A percentile compares a stretch with the other conserved stretches of the same genome.
These are phyloP conservation scores for Drosophila paulistorum DNA, from an alignment of 1,140 invertebrate genomes.

Conservation along the genomic window DNA sequence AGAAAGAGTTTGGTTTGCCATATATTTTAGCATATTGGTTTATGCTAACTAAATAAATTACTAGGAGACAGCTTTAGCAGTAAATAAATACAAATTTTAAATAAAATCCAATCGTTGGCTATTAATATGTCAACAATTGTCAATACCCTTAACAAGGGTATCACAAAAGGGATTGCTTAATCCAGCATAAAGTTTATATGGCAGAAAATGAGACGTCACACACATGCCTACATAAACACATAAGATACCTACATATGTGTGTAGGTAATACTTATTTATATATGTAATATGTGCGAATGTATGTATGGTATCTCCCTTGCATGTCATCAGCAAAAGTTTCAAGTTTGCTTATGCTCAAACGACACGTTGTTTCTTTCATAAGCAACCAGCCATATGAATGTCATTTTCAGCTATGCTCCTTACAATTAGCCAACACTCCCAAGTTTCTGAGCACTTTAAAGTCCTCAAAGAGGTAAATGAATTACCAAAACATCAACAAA, in stretches of 20 bases:
- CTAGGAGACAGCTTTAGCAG: no score
- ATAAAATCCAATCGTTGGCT: neutral
- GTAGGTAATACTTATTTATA: neutral
- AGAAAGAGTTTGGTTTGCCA: neutral
- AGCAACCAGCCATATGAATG: conserved; percentile 14
- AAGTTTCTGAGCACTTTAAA: neutral
- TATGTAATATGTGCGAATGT: neutral
- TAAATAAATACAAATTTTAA: no score
- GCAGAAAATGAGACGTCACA: conserved; percentile 75
- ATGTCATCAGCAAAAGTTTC: conserved; percentile 31
- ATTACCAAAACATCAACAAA: neutral
- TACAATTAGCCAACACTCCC: neutral
- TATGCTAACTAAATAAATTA: neutral
- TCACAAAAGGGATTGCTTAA: conserved; percentile 34
- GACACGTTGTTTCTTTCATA: conserved; percentile 30
- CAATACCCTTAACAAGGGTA: conserved; percentile 3
- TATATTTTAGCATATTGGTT: neutral
- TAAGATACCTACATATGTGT: conserved; percentile 20
- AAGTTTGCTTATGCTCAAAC: conserved; percentile 48
- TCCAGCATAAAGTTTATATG: conserved; percentile 61
- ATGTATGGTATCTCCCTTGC: conserved; percentile 21
- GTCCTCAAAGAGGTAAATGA: no score
- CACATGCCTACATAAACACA: conserved; percentile 44
- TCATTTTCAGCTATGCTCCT: conserved; percentile 3
- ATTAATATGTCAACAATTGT: conserved; percentile 17